A percentile compares a stretch with the other conserved stretches of the same genome.
Conservation (phyloP, 2,113 vertebrate genomes). For the Mastomys coucha region DNA sequence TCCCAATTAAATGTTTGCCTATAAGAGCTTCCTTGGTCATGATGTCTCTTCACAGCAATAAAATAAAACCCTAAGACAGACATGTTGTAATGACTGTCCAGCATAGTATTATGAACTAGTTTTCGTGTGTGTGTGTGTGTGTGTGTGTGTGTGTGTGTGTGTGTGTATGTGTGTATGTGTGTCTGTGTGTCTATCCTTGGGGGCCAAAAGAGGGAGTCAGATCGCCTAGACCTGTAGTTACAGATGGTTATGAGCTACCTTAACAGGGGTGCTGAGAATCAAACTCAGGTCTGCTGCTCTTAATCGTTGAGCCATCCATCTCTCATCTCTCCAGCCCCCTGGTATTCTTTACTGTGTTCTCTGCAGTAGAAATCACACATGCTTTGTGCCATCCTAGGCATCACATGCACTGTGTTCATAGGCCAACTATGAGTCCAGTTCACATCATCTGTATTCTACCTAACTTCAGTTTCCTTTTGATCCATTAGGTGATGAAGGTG, state of each 20-base stretch:
- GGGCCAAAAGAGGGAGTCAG: neutral
- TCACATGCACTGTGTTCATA: neutral
- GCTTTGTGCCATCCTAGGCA: neutral
- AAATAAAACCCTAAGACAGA: neutral
- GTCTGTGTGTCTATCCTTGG: neutral
- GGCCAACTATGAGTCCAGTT: neutral
- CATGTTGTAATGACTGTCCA: neutral
- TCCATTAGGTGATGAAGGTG: slow-evolving; percentile 94
- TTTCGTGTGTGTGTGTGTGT: neutral
- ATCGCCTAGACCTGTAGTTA: neutral
- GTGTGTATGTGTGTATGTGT: neutral
- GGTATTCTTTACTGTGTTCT: neutral
- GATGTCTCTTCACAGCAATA: too few species aligned
- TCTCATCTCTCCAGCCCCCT: neutral
- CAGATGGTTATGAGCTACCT: neutral
- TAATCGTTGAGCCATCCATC: neutral
- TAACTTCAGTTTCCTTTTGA: slow-evolving; percentile 36
- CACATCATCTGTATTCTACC: rapidly evolving
- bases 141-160: neutral
- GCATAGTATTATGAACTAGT: neutral
- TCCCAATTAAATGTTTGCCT: too few species aligned
- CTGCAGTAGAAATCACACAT: neutral
- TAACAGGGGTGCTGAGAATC: neutral
- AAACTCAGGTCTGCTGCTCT: neutral
- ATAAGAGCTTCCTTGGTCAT: too few species aligned